Conservation (phyloP, 2,797 vertebrate species). For the Takifugu rubripes region DNA sequence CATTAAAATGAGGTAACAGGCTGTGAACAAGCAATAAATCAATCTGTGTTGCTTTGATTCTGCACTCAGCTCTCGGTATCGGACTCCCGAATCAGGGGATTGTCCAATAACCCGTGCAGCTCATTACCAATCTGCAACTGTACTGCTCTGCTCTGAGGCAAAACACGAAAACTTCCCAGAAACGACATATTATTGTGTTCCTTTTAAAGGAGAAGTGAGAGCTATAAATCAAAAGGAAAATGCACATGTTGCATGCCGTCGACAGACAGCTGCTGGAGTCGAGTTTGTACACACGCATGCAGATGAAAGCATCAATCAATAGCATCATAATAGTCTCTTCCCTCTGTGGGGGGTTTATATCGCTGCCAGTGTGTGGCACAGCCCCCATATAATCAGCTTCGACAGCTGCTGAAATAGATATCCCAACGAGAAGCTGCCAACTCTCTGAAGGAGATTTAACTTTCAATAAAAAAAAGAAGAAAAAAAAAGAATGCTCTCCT, state of each 20-base stretch:
- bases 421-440: constrained; percentile 59
- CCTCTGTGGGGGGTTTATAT: constrained; percentile 60
- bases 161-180: constrained; percentile 16
- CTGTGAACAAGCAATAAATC: constrained; percentile 50
- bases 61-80: constrained; percentile 17
- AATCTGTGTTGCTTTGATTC: constrained; percentile 39
- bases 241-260: constrained; percentile 41
- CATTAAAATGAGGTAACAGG: constrained; percentile 33
- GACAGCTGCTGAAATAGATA: constrained; percentile 72
- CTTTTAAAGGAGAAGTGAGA: background rate
- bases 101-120: constrained; percentile 26
- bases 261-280: constrained; percentile 24
- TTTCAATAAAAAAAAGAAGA: constrained; percentile 57
- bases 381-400: constrained; percentile 63
- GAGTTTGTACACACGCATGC: constrained; percentile 47
- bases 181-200: background rate
- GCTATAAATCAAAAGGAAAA: constrained; percentile 13
- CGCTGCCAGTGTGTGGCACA: constrained; percentile 60
- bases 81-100: constrained; percentile 25
- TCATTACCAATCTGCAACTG: constrained; percentile 26
- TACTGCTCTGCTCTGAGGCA: background rate
- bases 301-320: constrained; percentile 66
- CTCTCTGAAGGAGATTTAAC: constrained; percentile 67
- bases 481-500: constrained; percentile 14
- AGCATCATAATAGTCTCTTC: constrained; percentile 57